Conservation (phyloP, 2,888 invertebrate genomes). For the Agonopterix arenella region DNA sequence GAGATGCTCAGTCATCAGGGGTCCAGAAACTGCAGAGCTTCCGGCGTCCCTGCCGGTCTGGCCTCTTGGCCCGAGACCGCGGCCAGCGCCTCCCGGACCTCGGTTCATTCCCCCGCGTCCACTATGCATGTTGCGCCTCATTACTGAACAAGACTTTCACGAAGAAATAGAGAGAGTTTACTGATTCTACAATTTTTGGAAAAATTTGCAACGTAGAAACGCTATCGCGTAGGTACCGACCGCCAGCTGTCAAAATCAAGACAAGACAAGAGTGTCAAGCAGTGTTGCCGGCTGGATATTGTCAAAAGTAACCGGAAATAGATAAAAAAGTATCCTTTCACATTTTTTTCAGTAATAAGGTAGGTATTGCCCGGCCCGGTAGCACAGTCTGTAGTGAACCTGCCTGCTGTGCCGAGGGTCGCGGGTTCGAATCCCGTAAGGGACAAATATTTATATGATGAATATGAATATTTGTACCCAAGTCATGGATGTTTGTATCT, state of each 20-base stretch:
- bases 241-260: background rate
- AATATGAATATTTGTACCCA: too few species aligned
- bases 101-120: slow-evolving; percentile 4
- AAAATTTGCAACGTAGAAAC: background rate
- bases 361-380: too few species aligned
- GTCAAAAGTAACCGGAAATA: too few species aligned
- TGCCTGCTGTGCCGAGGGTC: too few species aligned
- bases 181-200: background rate
- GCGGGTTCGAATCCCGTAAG: too few species aligned
- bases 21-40: slow-evolving; percentile 13
- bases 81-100: slow-evolving; percentile 1
- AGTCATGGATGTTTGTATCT: too few species aligned
- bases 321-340: too few species aligned
- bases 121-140: slow-evolving; percentile 16
- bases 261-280: background rate
- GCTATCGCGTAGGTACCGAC: too few species aligned
- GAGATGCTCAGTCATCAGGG: slow-evolving; percentile 33
- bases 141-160: slow-evolving; percentile 3
- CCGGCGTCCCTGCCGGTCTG: background rate
- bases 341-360: too few species aligned
- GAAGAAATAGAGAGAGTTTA: background rate
- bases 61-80: background rate
- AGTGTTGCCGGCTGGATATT: too few species aligned
- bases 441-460: too few species aligned
- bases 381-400: too few species aligned